Conservation (phyloP, 2,797 vertebrate genomes). For the Chlorospingus flavigularis region DNA sequence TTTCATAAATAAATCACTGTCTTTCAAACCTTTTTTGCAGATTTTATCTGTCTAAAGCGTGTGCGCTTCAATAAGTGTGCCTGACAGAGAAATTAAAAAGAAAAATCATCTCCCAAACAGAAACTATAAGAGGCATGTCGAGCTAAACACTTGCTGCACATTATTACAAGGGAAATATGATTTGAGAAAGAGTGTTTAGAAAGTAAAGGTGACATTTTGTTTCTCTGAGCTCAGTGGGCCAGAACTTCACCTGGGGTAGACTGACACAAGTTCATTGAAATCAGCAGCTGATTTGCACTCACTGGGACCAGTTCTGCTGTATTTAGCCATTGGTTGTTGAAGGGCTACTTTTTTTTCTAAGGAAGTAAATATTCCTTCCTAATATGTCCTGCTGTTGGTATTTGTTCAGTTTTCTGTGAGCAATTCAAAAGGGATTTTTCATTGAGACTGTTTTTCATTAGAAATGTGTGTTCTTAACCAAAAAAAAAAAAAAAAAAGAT, state of each 20-base stretch:
- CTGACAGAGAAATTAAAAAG: constrained; percentile 72
- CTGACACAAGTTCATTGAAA: background rate
- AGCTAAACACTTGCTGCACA: constrained; percentile 48
- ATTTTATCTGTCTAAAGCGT: constrained; percentile 40
- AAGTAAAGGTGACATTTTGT: constrained; percentile 61
- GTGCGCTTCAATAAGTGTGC: constrained; percentile 66
- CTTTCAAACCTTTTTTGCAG: constrained; percentile 61
- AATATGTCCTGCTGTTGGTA: background rate
- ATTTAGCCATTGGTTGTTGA: background rate
- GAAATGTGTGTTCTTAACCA: background rate
- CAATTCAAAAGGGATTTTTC: background rate
- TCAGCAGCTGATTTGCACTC: background rate
- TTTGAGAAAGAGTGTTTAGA: constrained; percentile 46
- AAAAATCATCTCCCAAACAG: constrained; percentile 65
- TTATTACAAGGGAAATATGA: constrained; percentile 52
- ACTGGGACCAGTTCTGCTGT: background rate
- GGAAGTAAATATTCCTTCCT: background rate
- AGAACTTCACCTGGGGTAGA: constrained; percentile 24
- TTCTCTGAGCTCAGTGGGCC: constrained; percentile 46
- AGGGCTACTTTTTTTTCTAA: background rate
- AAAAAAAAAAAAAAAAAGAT: background rate
- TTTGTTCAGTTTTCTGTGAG: background rate
- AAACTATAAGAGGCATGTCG: constrained; percentile 57
- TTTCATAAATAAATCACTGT: constrained; percentile 69
- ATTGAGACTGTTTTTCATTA: background rate